Evolutionary conservation across 2,113 vertebrate species (phyloP).

Genomic region (Tinamus guttatus): DNA sequence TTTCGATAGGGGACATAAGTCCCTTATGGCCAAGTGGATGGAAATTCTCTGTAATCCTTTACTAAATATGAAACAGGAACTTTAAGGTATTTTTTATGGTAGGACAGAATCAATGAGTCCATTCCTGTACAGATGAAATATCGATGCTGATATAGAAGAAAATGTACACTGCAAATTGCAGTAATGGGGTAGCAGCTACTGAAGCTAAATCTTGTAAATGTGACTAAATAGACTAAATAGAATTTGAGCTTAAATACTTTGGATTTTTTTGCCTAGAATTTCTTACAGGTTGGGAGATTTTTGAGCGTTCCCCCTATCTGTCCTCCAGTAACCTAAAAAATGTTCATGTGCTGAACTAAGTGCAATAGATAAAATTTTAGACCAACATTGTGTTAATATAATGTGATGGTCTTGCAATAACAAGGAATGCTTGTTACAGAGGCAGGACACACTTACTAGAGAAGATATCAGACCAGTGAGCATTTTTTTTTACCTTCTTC

Average conservation of each 20-base stretch:
- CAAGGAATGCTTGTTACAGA: fast-evolving
- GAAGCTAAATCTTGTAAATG: background rate
- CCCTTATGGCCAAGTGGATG: fast-evolving
- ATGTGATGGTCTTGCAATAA: fast-evolving
- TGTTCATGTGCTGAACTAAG: background rate
- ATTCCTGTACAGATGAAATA: background rate
- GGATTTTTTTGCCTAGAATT: background rate
- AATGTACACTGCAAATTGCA: background rate
- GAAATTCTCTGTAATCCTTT: background rate
- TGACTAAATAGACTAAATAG: background rate
- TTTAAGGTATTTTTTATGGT: background rate
- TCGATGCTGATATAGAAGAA: background rate
- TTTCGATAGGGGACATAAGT: background rate
- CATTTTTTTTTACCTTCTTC: background rate
- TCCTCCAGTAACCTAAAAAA: background rate
- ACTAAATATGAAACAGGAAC: background rate
- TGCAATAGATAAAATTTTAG: background rate
- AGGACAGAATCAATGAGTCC: background rate
- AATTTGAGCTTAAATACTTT: background rate
- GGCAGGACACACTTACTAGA: background rate
- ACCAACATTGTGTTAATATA: background rate
- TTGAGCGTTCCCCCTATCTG: background rate
- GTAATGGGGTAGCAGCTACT: background rate
- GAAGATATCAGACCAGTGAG: background rate
- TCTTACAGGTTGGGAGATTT: background rate